A percentile compares a stretch with the other conserved stretches of the same genome.
Conservation (phyloP, 2,888 invertebrate species). For the Mystacides longicornis region DNA sequence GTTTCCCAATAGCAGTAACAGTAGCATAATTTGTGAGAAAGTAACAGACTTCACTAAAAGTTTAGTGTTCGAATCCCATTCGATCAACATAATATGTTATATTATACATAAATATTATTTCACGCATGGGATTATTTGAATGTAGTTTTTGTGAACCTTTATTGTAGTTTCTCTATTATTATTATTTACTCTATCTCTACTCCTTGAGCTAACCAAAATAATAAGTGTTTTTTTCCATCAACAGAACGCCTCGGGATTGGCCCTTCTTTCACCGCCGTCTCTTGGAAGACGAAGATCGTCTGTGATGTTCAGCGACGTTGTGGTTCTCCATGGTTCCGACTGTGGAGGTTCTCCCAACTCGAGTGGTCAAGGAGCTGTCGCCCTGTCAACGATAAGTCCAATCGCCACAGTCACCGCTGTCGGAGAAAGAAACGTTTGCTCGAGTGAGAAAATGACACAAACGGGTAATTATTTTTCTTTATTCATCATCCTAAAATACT, state of each 20-base stretch:
- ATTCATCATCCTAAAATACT: too few relatives aligned
- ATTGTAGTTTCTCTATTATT: too few relatives aligned
- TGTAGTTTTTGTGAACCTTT: too few relatives aligned
- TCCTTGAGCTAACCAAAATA: neutral
- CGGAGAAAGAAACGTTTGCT: conserved; percentile 60
- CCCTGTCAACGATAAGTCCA: conserved; percentile 31
- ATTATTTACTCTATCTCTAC: too few relatives aligned
- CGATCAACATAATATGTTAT: too few relatives aligned
- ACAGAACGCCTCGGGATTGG: conserved; percentile 58
- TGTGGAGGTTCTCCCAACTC: conserved; percentile 22
- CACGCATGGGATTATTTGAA: too few relatives aligned
- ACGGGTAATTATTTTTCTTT: too few relatives aligned
- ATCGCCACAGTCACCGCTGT: conserved; percentile 34
- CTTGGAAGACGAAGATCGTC: conserved; percentile 69
- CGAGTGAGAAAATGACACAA: conserved; percentile 85
- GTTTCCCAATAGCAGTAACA: too few relatives aligned
- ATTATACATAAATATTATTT: too few relatives aligned
- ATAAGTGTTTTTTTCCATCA: neutral
- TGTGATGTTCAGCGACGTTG: conserved; percentile 84
- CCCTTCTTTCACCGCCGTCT: conserved; percentile 67
- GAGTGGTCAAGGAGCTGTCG: conserved; percentile 40
- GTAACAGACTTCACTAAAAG: too few relatives aligned
- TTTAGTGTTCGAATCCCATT: too few relatives aligned
- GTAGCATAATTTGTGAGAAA: too few relatives aligned
- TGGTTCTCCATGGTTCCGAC: conserved; percentile 59